These are phyloP conservation scores for Ammospiza maritima DNA, from an alignment of 2,797 vertebrate species.

Conservation along the genomic window DNA sequence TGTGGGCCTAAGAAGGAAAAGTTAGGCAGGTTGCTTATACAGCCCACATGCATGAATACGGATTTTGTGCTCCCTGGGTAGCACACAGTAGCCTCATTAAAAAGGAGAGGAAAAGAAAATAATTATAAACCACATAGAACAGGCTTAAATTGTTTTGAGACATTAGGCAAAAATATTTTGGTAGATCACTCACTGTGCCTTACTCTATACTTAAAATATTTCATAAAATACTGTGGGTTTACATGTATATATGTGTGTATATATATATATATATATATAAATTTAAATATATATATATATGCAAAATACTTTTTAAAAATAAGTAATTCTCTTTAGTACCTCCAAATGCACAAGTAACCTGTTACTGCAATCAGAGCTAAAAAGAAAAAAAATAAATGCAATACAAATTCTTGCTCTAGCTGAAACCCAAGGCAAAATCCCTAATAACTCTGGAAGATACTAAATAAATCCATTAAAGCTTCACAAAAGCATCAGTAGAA, in stretches of 20 bases:
- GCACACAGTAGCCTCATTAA: slow-evolving; percentile 10
- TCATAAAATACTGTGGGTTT: not conserved
- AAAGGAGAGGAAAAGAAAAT: slow-evolving; percentile 28
- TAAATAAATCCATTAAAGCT: not conserved
- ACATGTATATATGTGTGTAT: rapidly evolving
- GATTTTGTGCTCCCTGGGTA: slow-evolving; percentile 8
- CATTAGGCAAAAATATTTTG: not conserved
- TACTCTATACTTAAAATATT: not conserved
- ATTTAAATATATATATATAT: too few species aligned
- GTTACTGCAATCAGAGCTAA: not conserved
- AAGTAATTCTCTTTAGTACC: not conserved
- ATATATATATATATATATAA: too few species aligned
- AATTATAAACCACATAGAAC: slow-evolving; percentile 23
- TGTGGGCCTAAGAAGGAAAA: slow-evolving; percentile 9
- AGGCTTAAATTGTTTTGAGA: not conserved
- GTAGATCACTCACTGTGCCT: not conserved
- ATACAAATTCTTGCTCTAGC: not conserved
- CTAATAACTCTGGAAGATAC: not conserved
- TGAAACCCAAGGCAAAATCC: not conserved
- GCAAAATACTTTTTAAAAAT: not conserved
- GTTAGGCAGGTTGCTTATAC: slow-evolving; percentile 25
- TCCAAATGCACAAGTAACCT: not conserved
- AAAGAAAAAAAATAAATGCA: not conserved
- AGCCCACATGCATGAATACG: slow-evolving; percentile 3
- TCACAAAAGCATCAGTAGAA: not conserved